Percentiles rank a stretch among this genome's conserved stretches.
These are phyloP conservation scores for Eristalinus aeneus DNA, from an alignment of 2,888 invertebrate genomes.

Conservation along the genomic window DNA sequence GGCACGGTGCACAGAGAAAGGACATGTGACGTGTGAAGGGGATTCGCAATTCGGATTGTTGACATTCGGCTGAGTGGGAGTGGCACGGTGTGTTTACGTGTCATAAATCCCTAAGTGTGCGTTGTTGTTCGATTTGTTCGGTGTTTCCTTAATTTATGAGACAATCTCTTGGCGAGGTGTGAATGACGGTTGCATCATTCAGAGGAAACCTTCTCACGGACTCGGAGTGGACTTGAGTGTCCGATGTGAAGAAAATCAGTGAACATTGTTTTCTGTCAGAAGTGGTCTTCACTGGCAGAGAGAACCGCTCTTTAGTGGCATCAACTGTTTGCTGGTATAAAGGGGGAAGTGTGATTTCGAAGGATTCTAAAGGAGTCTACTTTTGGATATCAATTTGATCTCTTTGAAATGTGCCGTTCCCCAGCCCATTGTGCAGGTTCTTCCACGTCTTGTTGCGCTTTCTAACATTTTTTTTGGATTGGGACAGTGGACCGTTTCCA, in stretches of 20 bases:
- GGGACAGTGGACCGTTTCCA: too few relatives aligned
- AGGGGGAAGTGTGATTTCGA: too few relatives aligned
- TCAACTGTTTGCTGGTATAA: too few relatives aligned
- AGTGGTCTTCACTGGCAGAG: too few relatives aligned
- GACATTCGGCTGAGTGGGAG: constrained; percentile 46
- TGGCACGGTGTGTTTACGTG: constrained; percentile 43
- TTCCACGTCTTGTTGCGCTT: too few relatives aligned
- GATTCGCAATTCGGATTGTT: constrained; percentile 42
- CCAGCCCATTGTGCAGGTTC: too few relatives aligned
- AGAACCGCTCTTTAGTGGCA: too few relatives aligned
- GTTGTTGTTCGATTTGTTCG: not conserved
- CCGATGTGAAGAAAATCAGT: not conserved
- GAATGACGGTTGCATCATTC: not conserved
- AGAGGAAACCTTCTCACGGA: not conserved
- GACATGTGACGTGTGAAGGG: not conserved
- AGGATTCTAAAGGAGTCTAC: too few relatives aligned
- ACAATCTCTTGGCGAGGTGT: not conserved
- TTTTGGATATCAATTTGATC: too few relatives aligned
- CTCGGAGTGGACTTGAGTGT: too few relatives aligned
- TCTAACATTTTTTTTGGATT: too few relatives aligned
- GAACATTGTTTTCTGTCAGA: not conserved
- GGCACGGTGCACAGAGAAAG: not conserved
- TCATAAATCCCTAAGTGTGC: constrained; percentile 37
- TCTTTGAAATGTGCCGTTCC: too few relatives aligned
- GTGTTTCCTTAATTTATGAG: not conserved